Percentiles rank a stretch among this genome's conserved stretches.
Evolutionary conservation across 2,888 invertebrate species (phyloP).

Genomic region (Glomeris marginata): DNA sequence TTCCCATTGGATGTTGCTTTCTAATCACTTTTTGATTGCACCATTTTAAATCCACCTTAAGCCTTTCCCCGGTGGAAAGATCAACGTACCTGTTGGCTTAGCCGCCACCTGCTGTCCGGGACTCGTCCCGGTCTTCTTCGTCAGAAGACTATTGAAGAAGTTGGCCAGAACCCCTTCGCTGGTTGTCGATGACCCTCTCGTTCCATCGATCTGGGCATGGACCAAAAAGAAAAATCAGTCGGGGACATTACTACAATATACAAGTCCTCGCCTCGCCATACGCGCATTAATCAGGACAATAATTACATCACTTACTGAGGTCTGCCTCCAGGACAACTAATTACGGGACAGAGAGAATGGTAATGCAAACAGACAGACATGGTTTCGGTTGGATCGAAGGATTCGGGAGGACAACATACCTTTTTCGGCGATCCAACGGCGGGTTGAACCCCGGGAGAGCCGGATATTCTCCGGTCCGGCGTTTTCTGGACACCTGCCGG

Average conservation of each 20-base stretch:
- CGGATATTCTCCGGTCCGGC: constrained; percentile 27
- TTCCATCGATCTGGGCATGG: constrained; percentile 47
- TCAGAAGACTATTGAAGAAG: constrained; percentile 93
- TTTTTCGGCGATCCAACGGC: constrained; percentile 36
- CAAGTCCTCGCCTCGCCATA: neutral
- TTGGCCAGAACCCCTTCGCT: constrained; percentile 90
- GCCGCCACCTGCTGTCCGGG: constrained; percentile 4
- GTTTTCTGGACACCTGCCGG: constrained; percentile 36
- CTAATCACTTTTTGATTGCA: no score
- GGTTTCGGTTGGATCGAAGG: neutral
- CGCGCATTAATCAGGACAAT: neutral
- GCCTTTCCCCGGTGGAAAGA: no score
- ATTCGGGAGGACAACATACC: constrained; percentile 14
- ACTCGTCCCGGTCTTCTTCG: constrained; percentile 68
- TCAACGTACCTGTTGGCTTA: constrained; percentile 4
- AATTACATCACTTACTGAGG: constrained; percentile 12
- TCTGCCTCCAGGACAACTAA: constrained; percentile 13
- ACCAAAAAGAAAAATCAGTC: neutral
- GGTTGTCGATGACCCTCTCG: constrained; percentile 47
- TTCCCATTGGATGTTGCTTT: no score
- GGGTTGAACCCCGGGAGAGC: constrained; percentile 31
- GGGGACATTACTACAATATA: neutral
- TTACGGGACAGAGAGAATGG: neutral
- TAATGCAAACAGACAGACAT: neutral
- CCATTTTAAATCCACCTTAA: no score